Conservation (phyloP, 2,797 vertebrate species). For the Channa striata region DNA sequence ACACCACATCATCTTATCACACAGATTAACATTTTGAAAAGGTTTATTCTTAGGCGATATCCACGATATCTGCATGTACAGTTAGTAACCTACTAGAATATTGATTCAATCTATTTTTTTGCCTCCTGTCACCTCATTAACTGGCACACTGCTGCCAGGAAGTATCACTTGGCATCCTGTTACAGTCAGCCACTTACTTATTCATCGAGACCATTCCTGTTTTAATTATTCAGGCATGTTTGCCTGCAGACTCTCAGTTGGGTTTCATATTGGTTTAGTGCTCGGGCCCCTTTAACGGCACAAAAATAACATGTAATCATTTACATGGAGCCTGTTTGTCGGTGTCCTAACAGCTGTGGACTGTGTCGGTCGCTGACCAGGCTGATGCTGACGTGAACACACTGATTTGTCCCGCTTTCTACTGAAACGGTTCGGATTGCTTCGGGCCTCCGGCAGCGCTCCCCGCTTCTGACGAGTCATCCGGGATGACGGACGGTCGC, state of each 20-base stretch:
- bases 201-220: constrained; percentile 82
- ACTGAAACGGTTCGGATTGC: neutral
- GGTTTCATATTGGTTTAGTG: constrained; percentile 30
- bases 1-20: too few relatives aligned
- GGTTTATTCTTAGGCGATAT: too few relatives aligned
- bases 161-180: constrained; percentile 77
- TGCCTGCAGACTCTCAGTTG: constrained; percentile 51
- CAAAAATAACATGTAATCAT: constrained; percentile 7
- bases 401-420: neutral
- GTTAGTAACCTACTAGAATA: constrained; percentile 22
- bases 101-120: constrained; percentile 28
- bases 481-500: constrained; percentile 29
- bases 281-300: neutral
- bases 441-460: neutral
- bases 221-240: constrained; percentile 84
- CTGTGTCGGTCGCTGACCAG: neutral
- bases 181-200: constrained; percentile 79
- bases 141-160: constrained; percentile 69
- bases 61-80: constrained; percentile 1
- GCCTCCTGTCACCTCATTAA: constrained; percentile 58
- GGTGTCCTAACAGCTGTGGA: neutral
- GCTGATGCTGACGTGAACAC: neutral
- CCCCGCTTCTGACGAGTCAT: constrained; percentile 36
- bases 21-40: too few relatives aligned
- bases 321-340: neutral